Evolutionary conservation across 1,140 invertebrate species (phyloP), one percentile per base, ranked within the genome.

Genomic region (Lordiphosa mommai): DNA sequence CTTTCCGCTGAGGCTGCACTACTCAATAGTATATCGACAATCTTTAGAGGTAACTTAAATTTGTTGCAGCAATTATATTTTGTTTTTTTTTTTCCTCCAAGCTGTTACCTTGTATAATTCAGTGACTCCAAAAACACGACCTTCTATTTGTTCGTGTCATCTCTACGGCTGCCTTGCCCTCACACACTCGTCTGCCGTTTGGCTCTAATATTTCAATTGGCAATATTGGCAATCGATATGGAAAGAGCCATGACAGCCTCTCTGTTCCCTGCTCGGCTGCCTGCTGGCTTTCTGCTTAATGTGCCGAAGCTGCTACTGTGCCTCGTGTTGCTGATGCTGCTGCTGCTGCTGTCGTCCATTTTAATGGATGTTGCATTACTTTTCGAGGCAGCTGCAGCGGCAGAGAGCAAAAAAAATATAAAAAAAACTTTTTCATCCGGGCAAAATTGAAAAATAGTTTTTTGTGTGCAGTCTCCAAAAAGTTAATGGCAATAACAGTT

Each of bases 361-460:
- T 74, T 82, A 76, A 82, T 80, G 66, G 50, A 72, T 71, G 76
- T 82, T 82, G 76, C 71, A 80, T 71, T 80, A 82, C 60, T 59
- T 69, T 68, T 23, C 41, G 40, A 34, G 56, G 50, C 49, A 61
- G 67, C 55, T 72, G 67, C 41, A 57, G 33, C 20, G 20, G 7
- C 16, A 40, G 14, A 17, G 10, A 40, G 20, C 16, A 20, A 17
- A 17, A 41, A 48, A 51, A 57, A 68, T 33, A 44, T 13, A 56
- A 63, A 58, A 38, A 33, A 73, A 80, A 80, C 41, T 51, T 72
- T 82, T 58, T 8, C 34, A 27, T 32, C 9, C 36, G 30, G 33
- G 61, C 10, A 60, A 84, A 82, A 82, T 84, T 84, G 77, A 84
- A 76, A 82, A 84, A 84, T 72, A 76, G 67, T 82, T 82, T 71